Conservation (phyloP, 2,888 invertebrate genomes). For the Xestia ashworthii region DNA sequence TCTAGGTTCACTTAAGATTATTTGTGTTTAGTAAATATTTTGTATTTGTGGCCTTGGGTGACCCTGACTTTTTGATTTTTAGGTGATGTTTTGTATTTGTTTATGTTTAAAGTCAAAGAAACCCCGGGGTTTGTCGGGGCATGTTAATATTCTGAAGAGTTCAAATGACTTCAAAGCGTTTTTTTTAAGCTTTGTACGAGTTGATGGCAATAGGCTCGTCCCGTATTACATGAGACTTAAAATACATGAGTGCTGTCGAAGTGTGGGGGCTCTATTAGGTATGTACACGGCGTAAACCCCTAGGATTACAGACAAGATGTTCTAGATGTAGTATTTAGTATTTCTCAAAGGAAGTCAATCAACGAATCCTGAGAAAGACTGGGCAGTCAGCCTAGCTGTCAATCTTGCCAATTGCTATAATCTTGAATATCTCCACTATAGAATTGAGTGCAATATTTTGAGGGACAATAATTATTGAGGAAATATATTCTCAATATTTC, state of each 20-base stretch:
- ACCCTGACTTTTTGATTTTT: slow-evolving; percentile 17
- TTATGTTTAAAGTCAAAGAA: background rate
- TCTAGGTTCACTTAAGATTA: slow-evolving; percentile 31
- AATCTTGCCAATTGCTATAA: background rate
- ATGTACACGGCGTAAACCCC: background rate
- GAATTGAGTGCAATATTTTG: background rate
- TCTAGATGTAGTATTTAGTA: background rate
- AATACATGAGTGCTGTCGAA: background rate
- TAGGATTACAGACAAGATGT: background rate
- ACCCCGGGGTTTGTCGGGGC: too few species aligned
- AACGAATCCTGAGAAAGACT: background rate
- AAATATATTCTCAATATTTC: background rate
- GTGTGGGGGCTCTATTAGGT: background rate
- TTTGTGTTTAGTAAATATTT: slow-evolving; percentile 39
- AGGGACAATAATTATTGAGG: background rate
- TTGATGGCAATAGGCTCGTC: background rate
- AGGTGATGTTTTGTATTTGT: slow-evolving; percentile 7
- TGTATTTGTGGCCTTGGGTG: slow-evolving; percentile 16
- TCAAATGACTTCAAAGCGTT: too few species aligned
- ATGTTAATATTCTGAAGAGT: too few species aligned
- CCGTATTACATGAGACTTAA: background rate
- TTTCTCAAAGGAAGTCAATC: background rate
- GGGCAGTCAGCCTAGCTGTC: background rate
- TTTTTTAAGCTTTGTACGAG: background rate
- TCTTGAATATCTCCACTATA: background rate